These are phyloP conservation scores for Megalops cyprinoides DNA, from an alignment of 2,797 vertebrate genomes.

Conservation along the genomic window DNA sequence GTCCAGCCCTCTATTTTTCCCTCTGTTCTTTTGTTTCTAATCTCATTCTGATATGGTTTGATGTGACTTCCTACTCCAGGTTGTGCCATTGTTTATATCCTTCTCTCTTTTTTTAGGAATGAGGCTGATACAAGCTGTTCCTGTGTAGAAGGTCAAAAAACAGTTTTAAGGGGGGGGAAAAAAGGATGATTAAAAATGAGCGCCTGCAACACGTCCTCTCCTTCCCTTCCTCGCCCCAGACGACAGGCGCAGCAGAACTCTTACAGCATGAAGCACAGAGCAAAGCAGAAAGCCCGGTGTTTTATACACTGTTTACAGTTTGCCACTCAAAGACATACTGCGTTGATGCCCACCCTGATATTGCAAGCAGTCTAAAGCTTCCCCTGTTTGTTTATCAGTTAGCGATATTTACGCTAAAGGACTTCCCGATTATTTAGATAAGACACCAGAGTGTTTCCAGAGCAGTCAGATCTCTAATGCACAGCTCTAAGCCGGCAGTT, in stretches of 20 bases:
- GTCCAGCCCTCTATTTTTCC: conserved; percentile 58
- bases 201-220: conserved; percentile 27
- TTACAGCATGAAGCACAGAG: not conserved
- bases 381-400: conserved; percentile 80
- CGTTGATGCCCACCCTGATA: conserved; percentile 53
- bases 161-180: conserved; percentile 66
- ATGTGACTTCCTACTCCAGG: conserved; percentile 73
- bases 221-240: conserved; percentile 49
- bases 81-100: conserved; percentile 70
- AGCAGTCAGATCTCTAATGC: conserved; percentile 71
- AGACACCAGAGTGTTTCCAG: conserved; percentile 72
- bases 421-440: conserved; percentile 80
- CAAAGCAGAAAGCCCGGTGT: not conserved
- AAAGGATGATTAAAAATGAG: conserved; percentile 72
- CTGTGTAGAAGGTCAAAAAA: conserved; percentile 80
- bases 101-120: conserved; percentile 69
- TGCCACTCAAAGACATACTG: conserved; percentile 57
- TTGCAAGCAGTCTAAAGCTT: conserved; percentile 64
- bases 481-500: conserved; percentile 69
- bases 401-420: conserved; percentile 71
- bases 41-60: conserved; percentile 74
- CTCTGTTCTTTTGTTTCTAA: conserved; percentile 70
- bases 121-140: conserved; percentile 78
- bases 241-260: conserved; percentile 34
- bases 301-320: conserved; percentile 58